A percentile compares a stretch with the other conserved stretches of the same genome.
phyloP scores from a whole-genome alignment of 2,113 vertebrate genomes.

The Bubo blakistoni region DNA sequence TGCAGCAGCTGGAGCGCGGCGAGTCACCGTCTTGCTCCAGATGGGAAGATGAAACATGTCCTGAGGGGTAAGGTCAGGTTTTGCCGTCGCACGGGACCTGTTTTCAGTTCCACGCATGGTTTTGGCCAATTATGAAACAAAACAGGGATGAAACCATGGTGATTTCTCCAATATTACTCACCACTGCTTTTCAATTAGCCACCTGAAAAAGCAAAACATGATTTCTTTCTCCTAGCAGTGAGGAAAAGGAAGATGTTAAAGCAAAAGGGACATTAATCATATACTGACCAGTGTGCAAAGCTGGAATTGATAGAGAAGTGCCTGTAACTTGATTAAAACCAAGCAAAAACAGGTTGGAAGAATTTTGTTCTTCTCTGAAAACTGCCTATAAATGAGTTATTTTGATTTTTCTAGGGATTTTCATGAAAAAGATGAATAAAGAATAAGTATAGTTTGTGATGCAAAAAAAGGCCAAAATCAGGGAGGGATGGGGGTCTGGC shows the following conservation, averaged over 20 bases:
- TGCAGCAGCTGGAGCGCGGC: not conserved
- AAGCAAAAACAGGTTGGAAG: not conserved
- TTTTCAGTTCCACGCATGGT: not conserved
- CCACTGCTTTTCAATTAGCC: not conserved
- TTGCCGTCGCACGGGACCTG: not conserved
- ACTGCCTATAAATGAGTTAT: not conserved
- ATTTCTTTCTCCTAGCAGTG: not conserved
- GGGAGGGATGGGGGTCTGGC: not conserved
- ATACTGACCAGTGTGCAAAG: not conserved
- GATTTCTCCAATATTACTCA: not conserved
- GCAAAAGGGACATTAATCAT: not conserved
- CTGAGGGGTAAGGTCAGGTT: not conserved
- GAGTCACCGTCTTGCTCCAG: rapidly evolving
- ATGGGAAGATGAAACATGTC: rapidly evolving
- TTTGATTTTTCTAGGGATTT: not conserved
- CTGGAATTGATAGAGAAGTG: not conserved
- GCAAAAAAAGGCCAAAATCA: not conserved
- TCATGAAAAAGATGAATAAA: not conserved
- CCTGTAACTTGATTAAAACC: not conserved
- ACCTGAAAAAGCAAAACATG: not conserved
- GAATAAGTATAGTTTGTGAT: not conserved
- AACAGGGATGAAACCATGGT: not conserved
- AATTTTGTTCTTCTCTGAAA: not conserved
- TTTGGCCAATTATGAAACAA: not conserved
- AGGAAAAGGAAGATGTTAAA: not conserved